Percentiles rank a stretch among this genome's conserved stretches.
These are phyloP conservation scores for Cotesia vestalis DNA, from an alignment of 1,140 invertebrate genomes.

Conservation along the genomic window DNA sequence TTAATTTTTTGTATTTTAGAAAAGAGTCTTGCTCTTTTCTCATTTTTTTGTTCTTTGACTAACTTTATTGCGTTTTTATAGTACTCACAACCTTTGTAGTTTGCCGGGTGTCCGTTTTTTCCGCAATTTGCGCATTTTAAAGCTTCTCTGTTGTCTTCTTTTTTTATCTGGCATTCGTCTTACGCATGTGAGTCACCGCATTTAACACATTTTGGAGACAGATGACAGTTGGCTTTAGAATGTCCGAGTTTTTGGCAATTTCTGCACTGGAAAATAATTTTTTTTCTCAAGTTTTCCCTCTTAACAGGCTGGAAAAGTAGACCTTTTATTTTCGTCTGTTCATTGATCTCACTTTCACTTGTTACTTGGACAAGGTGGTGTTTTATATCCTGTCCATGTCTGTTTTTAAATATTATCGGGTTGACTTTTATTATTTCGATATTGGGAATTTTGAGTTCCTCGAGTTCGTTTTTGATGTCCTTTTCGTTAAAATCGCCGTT, in stretches of 20 bases:
- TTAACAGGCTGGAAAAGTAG: conserved; percentile 22
- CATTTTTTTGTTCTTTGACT: neutral
- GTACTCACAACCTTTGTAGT: conserved; percentile 38
- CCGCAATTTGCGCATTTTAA: conserved; percentile 36
- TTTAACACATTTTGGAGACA: conserved; percentile 25
- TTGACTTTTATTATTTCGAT: neutral
- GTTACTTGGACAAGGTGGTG: conserved; percentile 21
- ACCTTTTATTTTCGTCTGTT: neutral
- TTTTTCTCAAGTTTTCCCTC: conserved; percentile 28
- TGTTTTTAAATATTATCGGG: conserved; percentile 14
- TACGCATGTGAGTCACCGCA: conserved; percentile 11
- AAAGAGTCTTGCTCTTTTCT: neutral
- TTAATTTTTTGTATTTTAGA: neutral
- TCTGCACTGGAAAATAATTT: conserved; percentile 9
- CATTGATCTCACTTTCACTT: neutral
- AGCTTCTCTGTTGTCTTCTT: neutral
- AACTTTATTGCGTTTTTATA: neutral
- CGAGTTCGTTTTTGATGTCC: conserved; percentile 24
- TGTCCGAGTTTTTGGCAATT: conserved; percentile 33
- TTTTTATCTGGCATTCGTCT: conserved; percentile 3
- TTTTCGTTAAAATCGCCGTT: conserved; percentile 15
- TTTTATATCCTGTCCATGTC: neutral
- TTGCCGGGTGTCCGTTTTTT: conserved; percentile 36
- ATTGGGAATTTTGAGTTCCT: neutral
- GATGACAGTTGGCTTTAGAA: conserved; percentile 19